A percentile compares a stretch with the other conserved stretches of the same genome.
Conservation (phyloP, 2,888 invertebrate genomes). For the Trileptium ribeirensis region DNA sequence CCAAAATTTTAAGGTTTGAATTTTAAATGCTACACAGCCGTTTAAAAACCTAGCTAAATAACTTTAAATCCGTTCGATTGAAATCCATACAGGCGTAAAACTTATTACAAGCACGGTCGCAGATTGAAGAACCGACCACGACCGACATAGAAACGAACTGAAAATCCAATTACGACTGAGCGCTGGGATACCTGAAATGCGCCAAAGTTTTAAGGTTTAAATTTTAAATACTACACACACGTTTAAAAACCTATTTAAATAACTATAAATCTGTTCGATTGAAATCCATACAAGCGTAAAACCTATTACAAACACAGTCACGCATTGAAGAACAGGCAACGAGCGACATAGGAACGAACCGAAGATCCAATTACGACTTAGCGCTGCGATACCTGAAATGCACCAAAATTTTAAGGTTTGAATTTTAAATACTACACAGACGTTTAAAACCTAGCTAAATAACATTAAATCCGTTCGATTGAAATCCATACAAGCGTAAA, state of each 20-base stretch:
- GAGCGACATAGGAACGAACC: background rate
- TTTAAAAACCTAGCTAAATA: too few species aligned
- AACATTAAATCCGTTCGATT: too few species aligned
- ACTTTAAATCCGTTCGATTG: constrained; percentile 1
- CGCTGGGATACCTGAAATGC: background rate
- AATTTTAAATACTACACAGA: too few species aligned
- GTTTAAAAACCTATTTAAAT: too few species aligned
- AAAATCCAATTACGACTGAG: constrained; percentile 1
- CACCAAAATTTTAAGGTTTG: too few species aligned
- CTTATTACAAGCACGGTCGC: constrained; percentile 3
- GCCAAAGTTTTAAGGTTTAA: too few species aligned
- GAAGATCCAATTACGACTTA: background rate
- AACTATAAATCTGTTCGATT: too few species aligned
- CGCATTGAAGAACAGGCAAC: background rate
- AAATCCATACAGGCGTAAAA: background rate
- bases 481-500: constrained; percentile 5
- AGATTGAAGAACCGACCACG: background rate
- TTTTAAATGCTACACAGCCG: too few species aligned
- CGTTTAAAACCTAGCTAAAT: too few species aligned
- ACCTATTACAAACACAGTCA: constrained; percentile 3
- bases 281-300: constrained; percentile 5
- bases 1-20: too few species aligned
- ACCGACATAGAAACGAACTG: background rate
- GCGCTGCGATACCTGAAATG: background rate
- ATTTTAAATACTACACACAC: too few species aligned